Base-by-base conservation (phyloP, 2,888 invertebrate species). In the Folsomia candida region DNA sequence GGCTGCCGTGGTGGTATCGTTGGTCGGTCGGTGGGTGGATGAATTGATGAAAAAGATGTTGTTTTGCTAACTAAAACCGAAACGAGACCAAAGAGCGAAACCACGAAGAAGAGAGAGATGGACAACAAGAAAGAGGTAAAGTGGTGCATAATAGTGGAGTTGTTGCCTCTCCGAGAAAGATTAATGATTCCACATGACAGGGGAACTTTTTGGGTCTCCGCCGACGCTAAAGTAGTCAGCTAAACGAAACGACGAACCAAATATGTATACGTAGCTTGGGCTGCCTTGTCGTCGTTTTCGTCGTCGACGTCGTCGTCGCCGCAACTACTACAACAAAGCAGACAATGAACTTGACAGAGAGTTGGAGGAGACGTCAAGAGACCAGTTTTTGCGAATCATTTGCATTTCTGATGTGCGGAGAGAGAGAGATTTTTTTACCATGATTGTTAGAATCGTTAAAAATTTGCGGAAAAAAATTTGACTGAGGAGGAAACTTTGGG, bases 61-160 rank as follows among this genome's bases (percentile, higher is more conserved):
- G 54, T 54, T 54, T 54, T 54, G 54, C 54, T 54, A 54, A 54
- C 54, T n/a, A 14, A 47, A 54, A 37, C 54, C 22, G 54, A 18
- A 47, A 47, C n/a, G n/a, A n/a, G n/a, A n/a, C n/a, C n/a, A n/a
- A n/a, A n/a, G n/a, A n/a, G n/a, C n/a, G n/a, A n/a, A n/a, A n/a
- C n/a, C n/a, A n/a, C n/a, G n/a, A n/a, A n/a, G n/a, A n/a, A n/a
- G n/a, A 47, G 47, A 47, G 18, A 54, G 54, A 54, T 54, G 54
- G 54, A 54, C 54, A n/a, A n/a, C n/a, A 54, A 54, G 54, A 54
- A 54, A 54, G 54, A 54, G 54, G 54, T 54, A 54, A 54, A 54
- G 54, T 54, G 54, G 54, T 54, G 54, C 54, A 54, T 54, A 54
- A 54, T 54, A 22, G 18, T 6, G 20, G 54, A 22, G 6, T 54